Percentiles rank a stretch among this genome's conserved stretches.
phyloP scores from a whole-genome alignment of 2,888 invertebrate genomes.

The Zele albiditarsus region DNA sequence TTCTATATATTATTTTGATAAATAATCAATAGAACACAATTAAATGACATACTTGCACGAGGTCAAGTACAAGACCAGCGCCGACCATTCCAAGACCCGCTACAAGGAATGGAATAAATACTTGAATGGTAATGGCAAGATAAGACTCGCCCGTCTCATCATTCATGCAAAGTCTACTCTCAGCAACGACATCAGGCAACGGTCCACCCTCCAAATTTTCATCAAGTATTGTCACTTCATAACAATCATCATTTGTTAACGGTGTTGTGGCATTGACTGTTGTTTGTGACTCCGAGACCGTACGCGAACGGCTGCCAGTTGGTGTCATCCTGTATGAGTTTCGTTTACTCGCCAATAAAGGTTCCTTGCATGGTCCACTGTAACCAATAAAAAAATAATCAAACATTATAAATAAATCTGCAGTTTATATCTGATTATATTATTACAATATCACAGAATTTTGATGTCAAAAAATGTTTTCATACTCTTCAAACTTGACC shows the following conservation, averaged over 20 bases:
- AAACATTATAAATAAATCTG: background rate
- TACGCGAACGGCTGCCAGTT: slow-evolving; percentile 66
- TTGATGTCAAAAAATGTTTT: slow-evolving; percentile 12
- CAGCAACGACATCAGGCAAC: slow-evolving; percentile 76
- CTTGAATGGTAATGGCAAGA: slow-evolving; percentile 79
- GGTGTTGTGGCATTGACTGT: slow-evolving; percentile 51
- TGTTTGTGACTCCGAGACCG: slow-evolving; percentile 64
- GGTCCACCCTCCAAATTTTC: slow-evolving; percentile 72
- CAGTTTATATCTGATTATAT: background rate
- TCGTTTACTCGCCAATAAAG: slow-evolving; percentile 60
- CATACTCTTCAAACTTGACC: slow-evolving; percentile 63
- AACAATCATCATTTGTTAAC: slow-evolving; percentile 57
- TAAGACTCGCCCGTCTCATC: slow-evolving; percentile 76
- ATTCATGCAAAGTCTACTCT: slow-evolving; percentile 73
- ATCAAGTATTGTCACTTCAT: slow-evolving; percentile 65
- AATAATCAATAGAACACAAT: background rate
- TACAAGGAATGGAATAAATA: slow-evolving; percentile 82
- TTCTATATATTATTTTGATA: too few species aligned
- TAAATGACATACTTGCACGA: slow-evolving; percentile 77
- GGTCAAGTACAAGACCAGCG: slow-evolving; percentile 83
- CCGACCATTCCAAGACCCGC: slow-evolving; percentile 87
- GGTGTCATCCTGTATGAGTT: slow-evolving; percentile 68
- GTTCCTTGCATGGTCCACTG: slow-evolving; percentile 71
- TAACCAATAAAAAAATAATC: slow-evolving; percentile 26
- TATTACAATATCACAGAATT: background rate